Evolutionary conservation across 64 coral and sea anemone species (phyloP).

Genomic region (Orbicella faveolata): DNA sequence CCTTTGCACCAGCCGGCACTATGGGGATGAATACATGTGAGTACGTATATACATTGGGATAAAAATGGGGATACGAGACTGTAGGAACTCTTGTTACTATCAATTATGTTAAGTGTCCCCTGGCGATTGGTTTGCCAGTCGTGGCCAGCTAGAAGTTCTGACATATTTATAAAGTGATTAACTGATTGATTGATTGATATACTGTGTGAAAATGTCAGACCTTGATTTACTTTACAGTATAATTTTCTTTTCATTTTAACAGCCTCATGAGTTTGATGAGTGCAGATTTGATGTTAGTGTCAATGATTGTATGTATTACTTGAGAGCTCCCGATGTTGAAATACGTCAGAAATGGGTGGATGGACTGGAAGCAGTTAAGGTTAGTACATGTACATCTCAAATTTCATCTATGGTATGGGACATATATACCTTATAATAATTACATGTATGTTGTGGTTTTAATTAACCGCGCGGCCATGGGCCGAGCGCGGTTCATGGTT

Average conservation of each 20-base stretch:
- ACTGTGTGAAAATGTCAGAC: not conserved
- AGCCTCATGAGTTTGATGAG: constrained; percentile 98
- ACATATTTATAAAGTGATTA: too few relatives aligned
- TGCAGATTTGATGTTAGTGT: constrained; percentile 98
- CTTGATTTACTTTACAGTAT: not conserved
- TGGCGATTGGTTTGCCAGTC: too few relatives aligned
- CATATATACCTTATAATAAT: not conserved
- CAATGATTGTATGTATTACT: constrained; percentile 98
- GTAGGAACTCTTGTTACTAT: too few relatives aligned
- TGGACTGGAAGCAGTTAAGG: constrained; percentile 84
- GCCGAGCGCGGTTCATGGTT: too few relatives aligned
- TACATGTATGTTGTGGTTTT: not conserved
- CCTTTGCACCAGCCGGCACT: too few relatives aligned
- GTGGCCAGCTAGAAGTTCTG: too few relatives aligned
- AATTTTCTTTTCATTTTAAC: constrained; percentile 21
- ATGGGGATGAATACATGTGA: too few relatives aligned
- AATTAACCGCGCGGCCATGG: too few relatives aligned
- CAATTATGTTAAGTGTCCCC: too few relatives aligned
- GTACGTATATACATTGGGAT: too few relatives aligned
- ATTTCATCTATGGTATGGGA: not conserved
- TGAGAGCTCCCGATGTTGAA: constrained; percentile 74
- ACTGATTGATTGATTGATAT: not conserved
- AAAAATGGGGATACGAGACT: too few relatives aligned
- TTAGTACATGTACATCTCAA: not conserved
- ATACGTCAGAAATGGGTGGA: constrained; percentile 82